Evolutionary conservation across 1,140 invertebrate species (phyloP), one percentile per base, ranked within the genome.

Genomic region (Drosophila punjabiensis): DNA sequence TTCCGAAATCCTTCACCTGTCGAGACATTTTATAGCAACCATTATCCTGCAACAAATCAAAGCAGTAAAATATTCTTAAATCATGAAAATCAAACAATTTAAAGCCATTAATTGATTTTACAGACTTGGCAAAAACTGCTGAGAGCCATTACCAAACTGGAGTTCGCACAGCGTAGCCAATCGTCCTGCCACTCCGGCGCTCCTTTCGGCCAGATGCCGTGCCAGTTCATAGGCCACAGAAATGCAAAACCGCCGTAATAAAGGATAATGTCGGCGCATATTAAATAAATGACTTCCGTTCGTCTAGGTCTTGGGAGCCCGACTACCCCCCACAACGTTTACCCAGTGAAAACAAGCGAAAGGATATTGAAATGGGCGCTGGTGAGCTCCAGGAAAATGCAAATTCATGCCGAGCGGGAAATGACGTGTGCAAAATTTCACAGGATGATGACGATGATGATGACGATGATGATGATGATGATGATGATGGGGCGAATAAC

Each of bases 241-340:
- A 89, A 89, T 89, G 85, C 86, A 89, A 89, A 88, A 89, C 86
- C 86, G 86, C 86, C 86, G 80, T 90, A 90, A 90, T 90, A 90
- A 90, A 90, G 86, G 86, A 90, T 90, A 90, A 90, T 90, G 86
- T 90, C 77, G 86, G 86, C 86, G 86, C 87, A 90, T 90, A 90
- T 90, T 90, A 90, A 90, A 90, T 85, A 90, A 90, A 90, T 90
- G 86, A 90, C 86, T 90, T 90, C 86, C 86, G 86, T 86, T 78
- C 59, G 81, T 84, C 85, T 76, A 76, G 66, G 69, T 86, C 66
- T 76, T 67, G 64, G 82, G 37, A 67, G 37, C 48, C 52, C 37
- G 4, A 52, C 18, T 37, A 41, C 70, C 39, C 53, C 79, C 60
- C 70, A 70, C 66, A 79, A 64, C 81, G 64, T 85, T 88, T 85